These are phyloP conservation scores for Ciconia stormi DNA, from an alignment of 2,113 vertebrate genomes.

Conservation along the genomic window DNA sequence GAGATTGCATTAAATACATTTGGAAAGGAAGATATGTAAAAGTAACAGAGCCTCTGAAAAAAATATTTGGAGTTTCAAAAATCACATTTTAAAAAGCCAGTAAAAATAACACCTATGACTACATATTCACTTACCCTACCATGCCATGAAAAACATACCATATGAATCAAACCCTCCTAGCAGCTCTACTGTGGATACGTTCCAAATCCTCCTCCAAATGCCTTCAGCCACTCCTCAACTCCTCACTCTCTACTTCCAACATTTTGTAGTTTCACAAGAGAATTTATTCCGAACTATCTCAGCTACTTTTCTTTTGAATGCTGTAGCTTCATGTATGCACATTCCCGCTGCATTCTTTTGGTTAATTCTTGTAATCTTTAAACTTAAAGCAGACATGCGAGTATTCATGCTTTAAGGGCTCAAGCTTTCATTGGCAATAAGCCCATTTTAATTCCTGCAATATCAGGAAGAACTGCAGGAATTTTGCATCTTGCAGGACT, in stretches of 20 bases:
- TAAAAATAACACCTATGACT: conserved; percentile 39
- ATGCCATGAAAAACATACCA: conserved; percentile 14
- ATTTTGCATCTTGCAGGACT: background rate
- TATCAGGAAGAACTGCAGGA: background rate
- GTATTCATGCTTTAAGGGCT: background rate
- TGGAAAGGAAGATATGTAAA: background rate
- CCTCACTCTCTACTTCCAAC: background rate
- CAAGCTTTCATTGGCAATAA: background rate
- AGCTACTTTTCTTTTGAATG: background rate
- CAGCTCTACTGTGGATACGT: background rate
- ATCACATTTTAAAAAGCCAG: conserved; percentile 4
- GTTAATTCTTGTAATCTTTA: conserved; percentile 14
- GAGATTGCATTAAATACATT: conserved; percentile 3
- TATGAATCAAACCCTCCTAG: background rate
- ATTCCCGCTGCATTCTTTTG: background rate
- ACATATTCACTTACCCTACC: background rate
- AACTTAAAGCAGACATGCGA: conserved; percentile 11
- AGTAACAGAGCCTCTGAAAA: conserved; percentile 39
- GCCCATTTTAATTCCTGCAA: background rate
- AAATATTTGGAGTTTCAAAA: conserved; percentile 41
- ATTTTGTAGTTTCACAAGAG: background rate
- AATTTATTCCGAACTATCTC: background rate
- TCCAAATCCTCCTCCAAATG: background rate
- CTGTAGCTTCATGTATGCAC: background rate
- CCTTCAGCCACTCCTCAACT: background rate